Percentiles rank a stretch among this genome's conserved stretches.
phyloP scores from a whole-genome alignment of 2,888 invertebrate genomes.

The Ischnura elegans region DNA sequence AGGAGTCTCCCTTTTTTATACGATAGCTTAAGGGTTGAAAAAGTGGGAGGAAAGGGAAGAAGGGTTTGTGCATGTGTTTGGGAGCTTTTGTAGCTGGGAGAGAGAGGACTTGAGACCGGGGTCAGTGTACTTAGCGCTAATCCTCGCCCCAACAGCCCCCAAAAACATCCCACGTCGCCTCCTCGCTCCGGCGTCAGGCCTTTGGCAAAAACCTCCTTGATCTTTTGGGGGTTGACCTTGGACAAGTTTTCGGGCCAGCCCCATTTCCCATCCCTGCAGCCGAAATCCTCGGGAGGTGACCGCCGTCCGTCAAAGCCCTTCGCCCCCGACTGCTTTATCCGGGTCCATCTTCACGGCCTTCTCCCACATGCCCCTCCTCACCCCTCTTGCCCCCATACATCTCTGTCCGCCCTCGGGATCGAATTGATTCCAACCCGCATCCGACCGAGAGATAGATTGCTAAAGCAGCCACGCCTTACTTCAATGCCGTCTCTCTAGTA shows the following conservation, averaged over 20 bases:
- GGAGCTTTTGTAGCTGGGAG: too few relatives aligned
- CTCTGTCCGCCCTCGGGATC: too few relatives aligned
- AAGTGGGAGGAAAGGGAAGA: too few relatives aligned
- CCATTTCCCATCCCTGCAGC: background rate
- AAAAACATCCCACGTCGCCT: too few relatives aligned
- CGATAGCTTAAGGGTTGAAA: too few relatives aligned
- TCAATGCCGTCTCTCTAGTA: too few relatives aligned
- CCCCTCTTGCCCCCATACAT: background rate
- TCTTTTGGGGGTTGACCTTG: slow-evolving; percentile 25
- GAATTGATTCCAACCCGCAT: background rate
- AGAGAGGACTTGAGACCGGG: too few relatives aligned
- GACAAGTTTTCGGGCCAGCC: background rate
- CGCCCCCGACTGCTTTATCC: background rate
- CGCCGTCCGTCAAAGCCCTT: background rate
- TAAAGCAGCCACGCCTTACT: too few relatives aligned
- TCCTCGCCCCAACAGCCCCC: too few relatives aligned
- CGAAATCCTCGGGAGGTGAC: background rate
- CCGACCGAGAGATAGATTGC: background rate
- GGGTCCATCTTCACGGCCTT: background rate
- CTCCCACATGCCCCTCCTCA: background rate
- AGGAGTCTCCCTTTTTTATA: background rate
- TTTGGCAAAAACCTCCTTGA: slow-evolving; percentile 21
- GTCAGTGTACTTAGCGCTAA: too few relatives aligned
- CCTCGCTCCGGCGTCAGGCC: background rate
- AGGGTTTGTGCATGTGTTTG: too few relatives aligned